Conservation (phyloP, 2,888 invertebrate genomes). For the Tenthredo scrophulariae region DNA sequence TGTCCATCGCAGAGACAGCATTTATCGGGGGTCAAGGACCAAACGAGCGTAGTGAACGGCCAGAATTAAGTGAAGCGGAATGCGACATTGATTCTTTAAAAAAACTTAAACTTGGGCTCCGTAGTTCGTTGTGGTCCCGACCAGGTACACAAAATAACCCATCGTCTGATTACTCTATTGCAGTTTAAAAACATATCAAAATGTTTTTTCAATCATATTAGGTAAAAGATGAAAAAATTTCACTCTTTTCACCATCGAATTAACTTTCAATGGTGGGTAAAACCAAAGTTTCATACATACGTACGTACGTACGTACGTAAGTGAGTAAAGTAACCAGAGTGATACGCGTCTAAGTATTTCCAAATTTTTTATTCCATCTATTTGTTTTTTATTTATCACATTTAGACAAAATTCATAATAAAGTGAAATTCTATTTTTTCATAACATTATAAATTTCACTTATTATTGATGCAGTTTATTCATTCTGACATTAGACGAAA, state of each 20-base stretch:
- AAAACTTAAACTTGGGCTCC: constrained; percentile 85
- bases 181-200: constrained; percentile 80
- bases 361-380: background rate
- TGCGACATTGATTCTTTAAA: constrained; percentile 88
- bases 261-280: background rate
- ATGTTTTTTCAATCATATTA: constrained; percentile 2
- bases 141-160: constrained; percentile 82
- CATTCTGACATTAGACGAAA: background rate
- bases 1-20: constrained; percentile 81
- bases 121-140: constrained; percentile 86
- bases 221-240: background rate
- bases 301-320: background rate
- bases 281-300: background rate
- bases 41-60: constrained; percentile 78
- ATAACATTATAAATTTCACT: constrained; percentile 12
- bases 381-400: background rate
- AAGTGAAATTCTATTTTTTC: constrained; percentile 33
- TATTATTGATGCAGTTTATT: background rate
- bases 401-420: background rate
- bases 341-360: background rate
- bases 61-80: constrained; percentile 85
- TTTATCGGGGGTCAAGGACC: constrained; percentile 78
- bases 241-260: background rate
- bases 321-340: constrained; percentile 16
- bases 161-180: constrained; percentile 87